Percentiles rank a stretch among this genome's conserved stretches.
These are phyloP conservation scores for Geotrupes spiniger DNA, from an alignment of 2,888 invertebrate species.

Conservation along the genomic window DNA sequence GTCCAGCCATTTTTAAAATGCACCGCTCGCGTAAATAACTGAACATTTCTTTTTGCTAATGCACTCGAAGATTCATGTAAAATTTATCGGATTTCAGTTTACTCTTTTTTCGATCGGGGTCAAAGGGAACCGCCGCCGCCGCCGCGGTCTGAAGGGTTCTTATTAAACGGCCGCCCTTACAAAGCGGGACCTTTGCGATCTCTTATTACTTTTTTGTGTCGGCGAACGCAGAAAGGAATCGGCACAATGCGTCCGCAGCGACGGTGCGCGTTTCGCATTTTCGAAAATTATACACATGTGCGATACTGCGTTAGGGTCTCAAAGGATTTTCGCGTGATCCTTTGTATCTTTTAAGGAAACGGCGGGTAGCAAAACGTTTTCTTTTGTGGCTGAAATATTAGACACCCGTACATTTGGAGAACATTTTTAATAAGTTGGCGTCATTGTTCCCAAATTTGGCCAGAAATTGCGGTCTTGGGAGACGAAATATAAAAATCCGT, in stretches of 20 bases:
- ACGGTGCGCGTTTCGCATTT: conserved; percentile 6
- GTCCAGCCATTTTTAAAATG: too few species aligned
- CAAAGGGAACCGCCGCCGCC: conserved; percentile 30
- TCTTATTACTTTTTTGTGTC: conserved; percentile 33
- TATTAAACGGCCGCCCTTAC: conserved; percentile 30
- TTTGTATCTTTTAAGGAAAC: too few species aligned
- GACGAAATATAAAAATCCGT: too few species aligned
- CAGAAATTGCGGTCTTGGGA: too few species aligned
- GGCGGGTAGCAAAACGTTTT: too few species aligned
- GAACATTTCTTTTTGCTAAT: conserved; percentile 26
- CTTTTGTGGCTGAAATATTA: too few species aligned
- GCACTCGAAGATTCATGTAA: conserved; percentile 29
- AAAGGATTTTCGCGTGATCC: too few species aligned
- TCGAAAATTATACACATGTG: conserved; percentile 18
- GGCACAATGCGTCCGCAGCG: conserved; percentile 26
- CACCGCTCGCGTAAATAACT: too few species aligned
- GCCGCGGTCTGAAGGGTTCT: conserved; percentile 31
- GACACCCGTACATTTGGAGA: too few species aligned
- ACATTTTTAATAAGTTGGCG: too few species aligned
- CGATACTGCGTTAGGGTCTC: too few species aligned
- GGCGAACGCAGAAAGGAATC: conserved; percentile 28
- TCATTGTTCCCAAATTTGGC: too few species aligned
- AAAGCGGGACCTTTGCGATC: conserved; percentile 31
- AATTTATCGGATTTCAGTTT: conserved; percentile 30
- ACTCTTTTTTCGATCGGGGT: conserved; percentile 23